Evolutionary conservation across 2,888 invertebrate species (phyloP), one percentile per base, ranked within the genome.

Genomic region (Andrena marginata): DNA sequence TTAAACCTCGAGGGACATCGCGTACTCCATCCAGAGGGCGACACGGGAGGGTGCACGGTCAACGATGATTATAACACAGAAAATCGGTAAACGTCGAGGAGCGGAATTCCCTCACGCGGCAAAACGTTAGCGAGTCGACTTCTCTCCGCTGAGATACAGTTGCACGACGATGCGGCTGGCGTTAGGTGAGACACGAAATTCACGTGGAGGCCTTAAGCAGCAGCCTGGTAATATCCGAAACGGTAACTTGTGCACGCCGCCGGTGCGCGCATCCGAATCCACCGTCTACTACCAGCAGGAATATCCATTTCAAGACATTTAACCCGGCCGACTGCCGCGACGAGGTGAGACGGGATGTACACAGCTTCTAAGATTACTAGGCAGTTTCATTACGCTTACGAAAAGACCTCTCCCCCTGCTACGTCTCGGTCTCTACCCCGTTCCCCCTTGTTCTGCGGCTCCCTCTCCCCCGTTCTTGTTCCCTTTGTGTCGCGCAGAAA

Each of bases 251-350:
- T 83, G 88, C 87, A 85, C 86, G 89, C 88, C 86, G 86, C 81
- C 82, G 78, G 42, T 56, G 56, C 69, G 60, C 59, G 78, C 82
- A 86, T 80, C 84, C 84, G 85, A 87, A 87, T 87, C 87, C 76
- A 83, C 80, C 83, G 84, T 80, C 84, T 86, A 78, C 86, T 74
- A 74, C 65, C 81, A 82, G 85, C 85, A 85, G 87, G 86, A 87
- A 91, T 92, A 92, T 92, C 89, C 90, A 92, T 92, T 92, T 92
- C 92, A 89, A 89, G 91, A 92, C 87, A 92, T 92, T 92, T 92
- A 92, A 92, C 89, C 90, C 89, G 84, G 80, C 89, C 85, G 85
- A 88, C 88, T 88, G 85, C 85, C 84, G 84, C 87, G 85, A 83
- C 86, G 84, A 88, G 86, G 85, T 84, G 81, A 87, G 86, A 86